A percentile compares a stretch with the other conserved stretches of the same genome.
Conservation (phyloP, 92 coral and sea anemone genomes). For the Galaxea fascicularis region DNA sequence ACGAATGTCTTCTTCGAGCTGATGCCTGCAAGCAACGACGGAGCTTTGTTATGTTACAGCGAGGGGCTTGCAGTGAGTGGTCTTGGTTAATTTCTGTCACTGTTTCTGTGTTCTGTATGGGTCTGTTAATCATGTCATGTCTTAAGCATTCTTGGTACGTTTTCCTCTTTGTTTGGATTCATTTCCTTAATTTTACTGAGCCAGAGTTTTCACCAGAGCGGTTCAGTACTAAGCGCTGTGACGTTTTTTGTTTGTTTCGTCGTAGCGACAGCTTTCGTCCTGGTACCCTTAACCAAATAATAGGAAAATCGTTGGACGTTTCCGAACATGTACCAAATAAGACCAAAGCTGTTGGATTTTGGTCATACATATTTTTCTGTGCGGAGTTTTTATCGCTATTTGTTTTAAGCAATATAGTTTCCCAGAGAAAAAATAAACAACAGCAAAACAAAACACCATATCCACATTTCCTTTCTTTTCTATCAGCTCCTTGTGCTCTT, state of each 20-base stretch:
- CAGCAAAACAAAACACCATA: background rate
- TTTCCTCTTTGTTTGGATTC: background rate
- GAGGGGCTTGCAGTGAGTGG: conserved; percentile 93
- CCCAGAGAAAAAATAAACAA: too few relatives aligned
- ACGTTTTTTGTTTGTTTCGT: background rate
- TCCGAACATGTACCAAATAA: background rate
- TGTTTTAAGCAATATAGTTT: too few relatives aligned
- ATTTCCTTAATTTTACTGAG: background rate
- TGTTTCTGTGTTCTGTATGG: background rate
- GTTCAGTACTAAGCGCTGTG: background rate
- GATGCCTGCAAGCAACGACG: conserved; percentile 91
- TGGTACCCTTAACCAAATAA: background rate
- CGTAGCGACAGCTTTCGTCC: background rate
- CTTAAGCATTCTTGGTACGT: background rate
- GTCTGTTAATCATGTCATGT: background rate
- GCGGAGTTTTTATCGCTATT: too few relatives aligned
- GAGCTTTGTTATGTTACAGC: conserved; percentile 68
- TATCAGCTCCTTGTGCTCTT: conserved; percentile 88
- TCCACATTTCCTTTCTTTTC: background rate
- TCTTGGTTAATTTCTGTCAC: background rate
- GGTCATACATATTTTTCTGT: too few relatives aligned
- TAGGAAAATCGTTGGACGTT: background rate
- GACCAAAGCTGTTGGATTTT: too few relatives aligned
- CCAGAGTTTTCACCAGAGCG: background rate
- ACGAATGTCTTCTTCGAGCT: conserved; percentile 82